These are phyloP conservation scores for Apodemia hepburni DNA, from an alignment of 2,888 invertebrate genomes.

Conservation along the genomic window DNA sequence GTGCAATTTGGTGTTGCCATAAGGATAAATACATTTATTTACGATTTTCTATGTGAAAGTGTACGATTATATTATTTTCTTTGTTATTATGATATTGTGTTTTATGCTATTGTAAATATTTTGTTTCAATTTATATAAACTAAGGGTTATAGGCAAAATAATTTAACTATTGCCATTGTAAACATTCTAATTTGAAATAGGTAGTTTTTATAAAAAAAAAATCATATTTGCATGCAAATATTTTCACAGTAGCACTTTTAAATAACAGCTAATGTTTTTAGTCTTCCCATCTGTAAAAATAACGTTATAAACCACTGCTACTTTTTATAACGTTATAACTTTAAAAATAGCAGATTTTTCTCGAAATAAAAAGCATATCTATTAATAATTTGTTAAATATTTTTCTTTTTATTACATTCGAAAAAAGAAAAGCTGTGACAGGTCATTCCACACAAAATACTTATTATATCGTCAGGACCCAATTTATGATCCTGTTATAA, in stretches of 20 bases:
- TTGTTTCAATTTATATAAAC: not conserved
- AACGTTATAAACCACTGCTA: not conserved
- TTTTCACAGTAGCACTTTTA: too few relatives aligned
- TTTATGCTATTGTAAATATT: not conserved
- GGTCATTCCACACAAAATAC: too few relatives aligned
- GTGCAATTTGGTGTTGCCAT: slow-evolving; percentile 47
- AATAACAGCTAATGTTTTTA: not conserved
- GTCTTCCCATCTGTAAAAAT: not conserved
- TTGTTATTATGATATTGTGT: not conserved
- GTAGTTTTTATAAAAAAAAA: too few relatives aligned
- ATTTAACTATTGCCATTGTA: too few relatives aligned
- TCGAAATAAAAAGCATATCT: not conserved
- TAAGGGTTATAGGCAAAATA: not conserved
- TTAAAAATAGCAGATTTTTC: not conserved
- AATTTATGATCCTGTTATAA: too few relatives aligned
- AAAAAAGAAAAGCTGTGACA: too few relatives aligned
- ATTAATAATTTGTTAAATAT: too few relatives aligned
- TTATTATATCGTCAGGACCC: too few relatives aligned
- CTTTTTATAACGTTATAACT: not conserved
- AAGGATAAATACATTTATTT: slow-evolving; percentile 25
- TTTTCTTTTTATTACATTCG: too few relatives aligned
- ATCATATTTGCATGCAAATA: too few relatives aligned
- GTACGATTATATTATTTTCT: slow-evolving; percentile 1
- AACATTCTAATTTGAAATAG: too few relatives aligned
- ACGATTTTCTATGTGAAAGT: not conserved